Conservation (phyloP, 2,888 invertebrate genomes). For the Calliscelio sp. region DNA sequence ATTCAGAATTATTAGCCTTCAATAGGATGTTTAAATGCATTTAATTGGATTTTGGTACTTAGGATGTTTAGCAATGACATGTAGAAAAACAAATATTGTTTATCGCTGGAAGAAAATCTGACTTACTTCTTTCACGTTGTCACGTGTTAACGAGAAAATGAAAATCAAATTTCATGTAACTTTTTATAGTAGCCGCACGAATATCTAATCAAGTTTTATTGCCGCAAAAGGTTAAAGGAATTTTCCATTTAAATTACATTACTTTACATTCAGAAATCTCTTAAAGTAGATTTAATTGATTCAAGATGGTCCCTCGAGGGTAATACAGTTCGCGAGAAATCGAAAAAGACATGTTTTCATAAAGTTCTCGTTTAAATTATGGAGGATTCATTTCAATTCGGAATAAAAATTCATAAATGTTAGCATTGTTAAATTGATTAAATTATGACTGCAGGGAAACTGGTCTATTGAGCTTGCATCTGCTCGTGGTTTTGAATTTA, state of each 20-base stretch:
- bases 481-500: no score
- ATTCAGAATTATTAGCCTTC: no score
- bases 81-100: no score
- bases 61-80: no score
- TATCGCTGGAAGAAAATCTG: no score
- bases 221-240: conserved; percentile 6
- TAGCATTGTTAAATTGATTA: neutral
- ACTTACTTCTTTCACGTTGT: no score
- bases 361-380: conserved; percentile 18
- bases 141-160: no score
- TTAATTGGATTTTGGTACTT: no score
- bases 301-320: conserved; percentile 3
- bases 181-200: neutral
- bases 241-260: conserved; percentile 39
- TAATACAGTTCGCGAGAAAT: conserved; percentile 5
- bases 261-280: conserved; percentile 16
- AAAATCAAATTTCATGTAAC: neutral
- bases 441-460: no score
- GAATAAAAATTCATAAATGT: neutral
- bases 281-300: conserved; percentile 44
- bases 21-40: no score
- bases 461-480: no score
- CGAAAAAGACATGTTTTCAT: conserved; percentile 16
- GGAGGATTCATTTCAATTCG: neutral
- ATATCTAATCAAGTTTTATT: conserved; percentile 3